Evolutionary conservation across 2,888 invertebrate genomes (phyloP), one percentile per base, ranked within the genome.

Genomic region (Tachina fera): DNA sequence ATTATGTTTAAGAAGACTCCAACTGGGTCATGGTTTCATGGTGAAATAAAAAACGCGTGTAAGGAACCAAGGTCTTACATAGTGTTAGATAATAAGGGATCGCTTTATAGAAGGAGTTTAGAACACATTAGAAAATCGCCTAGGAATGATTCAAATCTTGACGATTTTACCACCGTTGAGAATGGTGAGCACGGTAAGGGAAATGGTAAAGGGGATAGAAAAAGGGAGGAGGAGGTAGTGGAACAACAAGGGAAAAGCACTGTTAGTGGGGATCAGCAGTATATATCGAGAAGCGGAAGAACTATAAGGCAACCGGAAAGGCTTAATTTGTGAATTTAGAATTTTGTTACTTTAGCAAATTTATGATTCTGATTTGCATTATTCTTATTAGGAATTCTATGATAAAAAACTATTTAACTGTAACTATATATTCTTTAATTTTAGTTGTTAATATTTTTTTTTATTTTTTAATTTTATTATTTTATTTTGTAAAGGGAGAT

Each of bases 81-180:
- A n/a, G 39, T 70, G 11, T 39, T 53, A 41, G 51, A 53, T 70
- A 10, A 13, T 41, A 51, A 71, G 10, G 56, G 56, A 10, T 86
- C 70, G n/a, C 43, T 61, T 16, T 70, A 63, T 16, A 43, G 79
- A 49, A 68, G 78, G 14, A 80, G 51, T 11, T 39, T 51, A 39
- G 68, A 68, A 53, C 39, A 68, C 41, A 68, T 68, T 53, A 63
- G 45, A 39, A 63, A 45, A 63, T 63, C 63, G 13, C 61, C 61
- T 41, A 41, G 3, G 61, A 39, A 14, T 41, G 31, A 16, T 61
- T 41, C 61, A 41, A 41, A 41, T 61, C 9, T 61, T 61, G 49
- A 51, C 16, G 49, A 51, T 51, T 51, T n/a, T 13, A 51, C 49
- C 16, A 51, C 1, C 13, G n/a, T n/a, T n/a, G 49, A n/a, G n/a